Evolutionary conservation across 2,797 vertebrate genomes (phyloP).

Genomic region (Pitangus sulphuratus): DNA sequence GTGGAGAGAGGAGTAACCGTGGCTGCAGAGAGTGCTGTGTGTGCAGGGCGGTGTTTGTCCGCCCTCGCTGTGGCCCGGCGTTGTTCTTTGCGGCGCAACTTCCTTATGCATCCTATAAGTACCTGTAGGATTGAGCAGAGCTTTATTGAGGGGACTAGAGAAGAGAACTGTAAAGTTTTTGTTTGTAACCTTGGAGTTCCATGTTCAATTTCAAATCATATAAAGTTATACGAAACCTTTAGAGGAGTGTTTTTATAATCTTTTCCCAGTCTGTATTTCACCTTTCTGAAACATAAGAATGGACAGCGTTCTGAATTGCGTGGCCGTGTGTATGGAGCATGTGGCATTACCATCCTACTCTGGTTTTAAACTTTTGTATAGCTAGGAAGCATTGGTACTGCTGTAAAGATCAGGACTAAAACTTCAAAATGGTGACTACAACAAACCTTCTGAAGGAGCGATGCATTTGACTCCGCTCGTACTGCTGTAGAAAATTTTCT

Average conservation of each 20-base stretch:
- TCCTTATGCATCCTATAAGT: accelerated
- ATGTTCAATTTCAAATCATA: neutral
- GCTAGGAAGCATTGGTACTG: neutral
- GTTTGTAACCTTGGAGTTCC: neutral
- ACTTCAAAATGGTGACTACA: neutral
- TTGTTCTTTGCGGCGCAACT: accelerated
- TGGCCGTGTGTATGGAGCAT: accelerated
- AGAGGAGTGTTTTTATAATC: neutral
- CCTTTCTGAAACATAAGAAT: neutral
- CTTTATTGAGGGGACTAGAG: accelerated
- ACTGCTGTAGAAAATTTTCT: neutral
- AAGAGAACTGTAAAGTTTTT: neutral
- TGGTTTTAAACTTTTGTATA: neutral
- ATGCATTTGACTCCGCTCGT: neutral
- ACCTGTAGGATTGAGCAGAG: neutral
- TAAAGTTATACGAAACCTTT: neutral
- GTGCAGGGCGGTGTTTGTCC: neutral
- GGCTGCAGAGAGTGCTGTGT: too few relatives aligned
- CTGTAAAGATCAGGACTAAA: neutral
- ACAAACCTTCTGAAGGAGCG: neutral
- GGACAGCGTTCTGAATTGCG: neutral
- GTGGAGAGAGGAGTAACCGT: too few relatives aligned
- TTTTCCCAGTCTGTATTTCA: neutral
- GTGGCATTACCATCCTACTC: neutral
- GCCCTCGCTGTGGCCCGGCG: accelerated